A percentile compares a stretch with the other conserved stretches of the same genome.
Conservation (phyloP, 2,113 vertebrate species). For the Amphiprion ocellaris region DNA sequence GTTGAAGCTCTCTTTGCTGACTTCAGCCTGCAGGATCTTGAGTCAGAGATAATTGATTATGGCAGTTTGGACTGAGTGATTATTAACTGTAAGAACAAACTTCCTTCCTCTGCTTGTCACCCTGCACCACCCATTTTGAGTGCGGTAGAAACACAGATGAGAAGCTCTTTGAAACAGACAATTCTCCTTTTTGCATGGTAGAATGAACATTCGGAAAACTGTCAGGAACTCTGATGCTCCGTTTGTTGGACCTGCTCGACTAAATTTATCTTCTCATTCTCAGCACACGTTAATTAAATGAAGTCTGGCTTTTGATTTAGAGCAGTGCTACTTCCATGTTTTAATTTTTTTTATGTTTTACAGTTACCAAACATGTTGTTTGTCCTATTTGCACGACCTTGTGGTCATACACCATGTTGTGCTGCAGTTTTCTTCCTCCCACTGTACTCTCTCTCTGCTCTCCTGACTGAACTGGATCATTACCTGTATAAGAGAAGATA, state of each 20-base stretch:
- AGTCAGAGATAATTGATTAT: not conserved
- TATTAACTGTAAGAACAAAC: not conserved
- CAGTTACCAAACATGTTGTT: not conserved
- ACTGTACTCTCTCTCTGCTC: not conserved
- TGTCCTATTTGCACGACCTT: not conserved
- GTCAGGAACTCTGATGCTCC: not conserved
- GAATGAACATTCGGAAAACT: not conserved
- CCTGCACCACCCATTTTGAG: not conserved
- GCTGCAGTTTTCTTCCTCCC: not conserved
- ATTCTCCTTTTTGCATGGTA: not conserved
- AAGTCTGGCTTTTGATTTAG: not conserved
- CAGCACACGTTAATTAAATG: not conserved
- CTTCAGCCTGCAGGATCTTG: not conserved
- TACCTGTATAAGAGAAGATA: constrained; percentile 43
- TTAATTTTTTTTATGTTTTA: not conserved
- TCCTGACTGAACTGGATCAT: not conserved
- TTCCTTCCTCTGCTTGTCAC: not conserved
- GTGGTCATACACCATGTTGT: not conserved
- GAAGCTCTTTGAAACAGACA: not conserved
- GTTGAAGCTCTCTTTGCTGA: not conserved
- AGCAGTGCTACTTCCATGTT: not conserved
- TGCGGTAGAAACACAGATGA: not conserved
- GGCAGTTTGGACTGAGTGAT: not conserved
- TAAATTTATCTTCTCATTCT: not conserved
- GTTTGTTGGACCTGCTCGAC: not conserved